Evolutionary conservation across 1,140 invertebrate species (phyloP).

Genomic region (Brachionus paranguensis): DNA sequence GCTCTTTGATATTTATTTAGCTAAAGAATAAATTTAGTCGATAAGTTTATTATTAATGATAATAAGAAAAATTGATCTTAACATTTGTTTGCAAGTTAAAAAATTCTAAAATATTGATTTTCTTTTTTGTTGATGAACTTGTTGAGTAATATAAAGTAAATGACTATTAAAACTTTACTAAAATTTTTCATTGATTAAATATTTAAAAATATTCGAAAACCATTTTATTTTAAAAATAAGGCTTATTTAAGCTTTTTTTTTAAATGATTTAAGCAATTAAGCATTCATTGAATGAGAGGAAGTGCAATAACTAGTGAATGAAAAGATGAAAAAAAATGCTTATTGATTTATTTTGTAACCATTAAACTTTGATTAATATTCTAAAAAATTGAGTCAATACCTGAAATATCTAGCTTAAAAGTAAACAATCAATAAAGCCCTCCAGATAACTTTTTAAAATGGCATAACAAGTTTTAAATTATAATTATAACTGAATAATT

Average conservation of each 20-base stretch:
- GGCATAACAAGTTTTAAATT: not conserved
- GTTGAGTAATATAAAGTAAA: not conserved
- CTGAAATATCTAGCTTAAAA: not conserved
- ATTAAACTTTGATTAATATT: not conserved
- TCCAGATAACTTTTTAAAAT: not conserved
- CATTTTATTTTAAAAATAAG: not conserved
- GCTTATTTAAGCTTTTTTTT: not conserved
- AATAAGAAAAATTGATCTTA: not conserved
- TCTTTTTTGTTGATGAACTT: not conserved
- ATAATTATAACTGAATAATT: not conserved
- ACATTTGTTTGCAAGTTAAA: not conserved
- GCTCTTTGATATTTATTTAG: not conserved
- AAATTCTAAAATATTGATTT: not conserved
- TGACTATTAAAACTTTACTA: not conserved
- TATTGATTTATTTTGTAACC: not conserved
- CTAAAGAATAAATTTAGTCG: not conserved
- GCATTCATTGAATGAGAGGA: not conserved
- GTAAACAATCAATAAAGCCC: not conserved
- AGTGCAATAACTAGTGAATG: not conserved
- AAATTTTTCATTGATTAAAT: not conserved
- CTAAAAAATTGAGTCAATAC: not conserved
- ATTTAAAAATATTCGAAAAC: not conserved
- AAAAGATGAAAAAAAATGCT: not conserved
- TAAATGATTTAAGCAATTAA: not conserved
- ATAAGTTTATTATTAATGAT: not conserved